These are phyloP conservation scores for Myiagra hebetior DNA, from an alignment of 2,113 vertebrate genomes.

Conservation along the genomic window DNA sequence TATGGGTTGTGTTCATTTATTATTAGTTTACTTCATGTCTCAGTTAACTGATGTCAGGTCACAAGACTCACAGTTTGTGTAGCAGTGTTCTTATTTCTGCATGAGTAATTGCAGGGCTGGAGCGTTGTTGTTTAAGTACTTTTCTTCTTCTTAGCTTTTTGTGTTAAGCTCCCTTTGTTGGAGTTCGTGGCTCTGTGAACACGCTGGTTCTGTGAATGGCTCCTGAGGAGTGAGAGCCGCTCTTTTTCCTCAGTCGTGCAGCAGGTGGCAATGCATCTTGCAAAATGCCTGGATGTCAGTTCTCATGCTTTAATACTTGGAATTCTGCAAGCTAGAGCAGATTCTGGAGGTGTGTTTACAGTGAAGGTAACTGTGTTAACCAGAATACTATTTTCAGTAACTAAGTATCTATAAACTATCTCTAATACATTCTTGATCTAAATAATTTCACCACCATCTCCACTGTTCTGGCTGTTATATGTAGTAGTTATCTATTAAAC, in stretches of 20 bases:
- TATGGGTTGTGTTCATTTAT: not conserved
- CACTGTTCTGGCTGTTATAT: not conserved
- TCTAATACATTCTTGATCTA: not conserved
- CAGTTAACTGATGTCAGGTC: not conserved
- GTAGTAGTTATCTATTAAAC: not conserved
- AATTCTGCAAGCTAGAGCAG: not conserved
- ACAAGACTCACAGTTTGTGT: not conserved
- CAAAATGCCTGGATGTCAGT: not conserved
- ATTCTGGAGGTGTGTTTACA: not conserved
- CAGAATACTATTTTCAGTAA: not conserved
- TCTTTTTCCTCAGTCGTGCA: not conserved
- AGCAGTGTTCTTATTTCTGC: not conserved
- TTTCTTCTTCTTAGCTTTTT: not conserved
- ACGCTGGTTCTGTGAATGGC: not conserved
- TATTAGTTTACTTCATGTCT: not conserved
- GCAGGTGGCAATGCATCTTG: conserved; percentile 15
- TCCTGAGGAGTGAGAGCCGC: not conserved
- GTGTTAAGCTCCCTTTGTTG: not conserved
- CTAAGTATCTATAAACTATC: not conserved
- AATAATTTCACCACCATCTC: not conserved
- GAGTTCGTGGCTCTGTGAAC: not conserved
- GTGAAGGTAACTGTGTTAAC: not conserved
- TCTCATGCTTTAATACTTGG: not conserved
- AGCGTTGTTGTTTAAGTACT: not conserved
- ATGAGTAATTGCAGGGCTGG: not conserved